Evolutionary conservation across 2,888 invertebrate species (phyloP).

Genomic region (Agonopterix subpropinquella): DNA sequence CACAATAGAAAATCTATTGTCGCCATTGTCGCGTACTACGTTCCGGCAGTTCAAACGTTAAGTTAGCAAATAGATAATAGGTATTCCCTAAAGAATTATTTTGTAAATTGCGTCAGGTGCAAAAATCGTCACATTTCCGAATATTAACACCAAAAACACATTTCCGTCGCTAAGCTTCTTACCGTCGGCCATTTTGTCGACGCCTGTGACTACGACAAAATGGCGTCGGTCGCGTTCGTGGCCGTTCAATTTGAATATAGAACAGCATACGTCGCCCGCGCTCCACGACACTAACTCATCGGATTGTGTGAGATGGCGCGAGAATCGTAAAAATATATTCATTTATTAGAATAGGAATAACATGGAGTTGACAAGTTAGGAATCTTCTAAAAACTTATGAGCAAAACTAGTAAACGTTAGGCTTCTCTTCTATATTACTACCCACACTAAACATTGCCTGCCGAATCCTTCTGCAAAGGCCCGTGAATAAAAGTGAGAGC

Average conservation of each 20-base stretch:
- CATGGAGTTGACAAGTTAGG: slow-evolving; percentile 13
- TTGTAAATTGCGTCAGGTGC: too few species aligned
- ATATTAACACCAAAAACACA: slow-evolving; percentile 38
- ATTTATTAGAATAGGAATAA: slow-evolving; percentile 36
- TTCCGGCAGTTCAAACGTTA: too few species aligned
- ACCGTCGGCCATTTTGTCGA: slow-evolving; percentile 55
- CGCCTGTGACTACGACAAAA: slow-evolving; percentile 59
- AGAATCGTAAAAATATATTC: slow-evolving; percentile 71
- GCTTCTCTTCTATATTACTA: too few species aligned
- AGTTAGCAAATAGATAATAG: too few species aligned
- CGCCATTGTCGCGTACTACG: too few species aligned
- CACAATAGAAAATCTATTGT: too few species aligned
- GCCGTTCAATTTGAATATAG: slow-evolving; percentile 73
- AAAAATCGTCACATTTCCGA: slow-evolving; percentile 19
- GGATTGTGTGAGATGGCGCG: slow-evolving; percentile 69
- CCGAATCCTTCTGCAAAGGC: too few species aligned
- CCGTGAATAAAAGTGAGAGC: too few species aligned
- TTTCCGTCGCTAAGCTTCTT: slow-evolving; percentile 48
- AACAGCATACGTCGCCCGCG: slow-evolving; percentile 72
- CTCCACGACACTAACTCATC: slow-evolving; percentile 69
- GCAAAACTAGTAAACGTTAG: too few species aligned
- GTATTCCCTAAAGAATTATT: too few species aligned
- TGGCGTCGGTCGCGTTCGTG: slow-evolving; percentile 56
- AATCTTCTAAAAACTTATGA: too few species aligned
- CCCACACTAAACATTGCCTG: too few species aligned